phyloP scores from a whole-genome alignment of 2,888 invertebrate species.

The Ypsolopha sequella region DNA sequence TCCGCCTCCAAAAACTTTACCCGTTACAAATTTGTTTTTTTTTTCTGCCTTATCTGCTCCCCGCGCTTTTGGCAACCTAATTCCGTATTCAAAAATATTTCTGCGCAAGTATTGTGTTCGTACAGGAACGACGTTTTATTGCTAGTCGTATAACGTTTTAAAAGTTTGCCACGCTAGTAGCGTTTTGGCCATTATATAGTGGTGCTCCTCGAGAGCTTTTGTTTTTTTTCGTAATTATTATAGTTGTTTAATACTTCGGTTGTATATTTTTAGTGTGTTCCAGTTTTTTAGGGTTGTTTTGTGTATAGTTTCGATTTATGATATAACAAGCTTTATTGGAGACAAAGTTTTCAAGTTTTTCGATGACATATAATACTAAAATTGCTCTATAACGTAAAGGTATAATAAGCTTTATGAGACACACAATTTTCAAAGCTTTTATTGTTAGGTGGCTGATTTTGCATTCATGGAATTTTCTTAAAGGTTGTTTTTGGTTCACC shows the following conservation, averaged over 20 bases:
- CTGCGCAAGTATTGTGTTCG: conserved; percentile 66
- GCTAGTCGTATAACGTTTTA: conserved; percentile 68
- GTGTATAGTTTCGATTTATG: background rate
- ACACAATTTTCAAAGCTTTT: conserved; percentile 3
- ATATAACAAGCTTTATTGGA: background rate
- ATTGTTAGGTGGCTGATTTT: conserved; percentile 54
- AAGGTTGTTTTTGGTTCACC: conserved; percentile 28
- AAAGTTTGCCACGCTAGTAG: conserved; percentile 56
- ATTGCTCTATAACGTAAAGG: background rate
- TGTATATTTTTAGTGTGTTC: conserved; percentile 30
- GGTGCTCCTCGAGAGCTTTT: conserved; percentile 31
- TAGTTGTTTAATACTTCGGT: conserved; percentile 50
- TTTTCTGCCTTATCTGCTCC: conserved; percentile 68
- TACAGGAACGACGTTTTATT: conserved; percentile 65
- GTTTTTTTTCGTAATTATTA: conserved; percentile 48
- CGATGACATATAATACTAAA: background rate
- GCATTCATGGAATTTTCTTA: conserved; percentile 66
- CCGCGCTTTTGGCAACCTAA: conserved; percentile 69
- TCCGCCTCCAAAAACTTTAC: conserved; percentile 71
- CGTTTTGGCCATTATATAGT: conserved; percentile 28
- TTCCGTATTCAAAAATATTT: conserved; percentile 72
- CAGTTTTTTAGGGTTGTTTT: conserved; percentile 8
- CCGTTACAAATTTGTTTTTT: conserved; percentile 71
- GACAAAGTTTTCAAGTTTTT: background rate
- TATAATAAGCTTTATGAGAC: conserved; percentile 36